phyloP scores from a whole-genome alignment of 2,113 vertebrate genomes.

The Stictonetta naevosa region DNA sequence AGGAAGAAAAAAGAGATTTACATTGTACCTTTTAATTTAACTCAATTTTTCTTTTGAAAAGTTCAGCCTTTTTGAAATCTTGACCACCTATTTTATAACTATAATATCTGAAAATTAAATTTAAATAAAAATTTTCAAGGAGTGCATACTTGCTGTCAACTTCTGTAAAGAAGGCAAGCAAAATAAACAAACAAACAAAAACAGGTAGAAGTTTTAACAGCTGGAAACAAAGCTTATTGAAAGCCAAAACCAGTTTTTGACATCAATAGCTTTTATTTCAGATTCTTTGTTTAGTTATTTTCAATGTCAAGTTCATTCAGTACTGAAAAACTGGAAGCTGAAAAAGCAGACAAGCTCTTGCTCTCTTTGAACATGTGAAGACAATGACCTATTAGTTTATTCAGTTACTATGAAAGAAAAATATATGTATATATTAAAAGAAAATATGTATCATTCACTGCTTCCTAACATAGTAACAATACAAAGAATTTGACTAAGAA shows the following conservation, averaged over 20 bases:
- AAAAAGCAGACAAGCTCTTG: not conserved
- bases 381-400: not conserved
- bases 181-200: not conserved
- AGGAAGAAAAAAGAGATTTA: not conserved
- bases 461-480: not conserved
- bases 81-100: not conserved
- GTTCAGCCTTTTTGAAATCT: not conserved
- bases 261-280: conserved; percentile 9
- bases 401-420: not conserved
- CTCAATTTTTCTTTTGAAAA: not conserved
- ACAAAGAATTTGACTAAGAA: not conserved
- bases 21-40: not conserved
- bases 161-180: not conserved
- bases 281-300: not conserved
- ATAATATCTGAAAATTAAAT: not conserved
- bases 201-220: not conserved
- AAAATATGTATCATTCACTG: not conserved
- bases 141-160: not conserved
- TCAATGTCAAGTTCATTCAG: not conserved
- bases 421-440: not conserved
- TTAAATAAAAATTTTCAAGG: not conserved
- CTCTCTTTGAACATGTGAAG: not conserved
- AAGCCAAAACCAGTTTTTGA: not conserved
- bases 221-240: not conserved
- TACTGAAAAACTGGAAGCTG: not conserved